Evolutionary conservation across 2,797 vertebrate species (phyloP), one percentile per base, ranked within the genome.

Genomic region (Epinephelus awoara): DNA sequence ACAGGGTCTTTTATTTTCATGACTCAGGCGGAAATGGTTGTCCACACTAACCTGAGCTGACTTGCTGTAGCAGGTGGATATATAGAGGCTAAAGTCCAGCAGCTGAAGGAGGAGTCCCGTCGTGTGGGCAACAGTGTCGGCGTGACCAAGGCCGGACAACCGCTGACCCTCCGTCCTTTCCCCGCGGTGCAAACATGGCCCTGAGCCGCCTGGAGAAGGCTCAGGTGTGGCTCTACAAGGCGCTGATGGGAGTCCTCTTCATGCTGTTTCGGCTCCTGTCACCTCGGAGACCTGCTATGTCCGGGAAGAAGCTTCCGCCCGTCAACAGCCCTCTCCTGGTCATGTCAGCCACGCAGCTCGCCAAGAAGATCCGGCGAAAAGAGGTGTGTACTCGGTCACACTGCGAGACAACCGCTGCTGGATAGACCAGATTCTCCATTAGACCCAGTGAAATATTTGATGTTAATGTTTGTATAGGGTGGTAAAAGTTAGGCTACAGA

Each of bases 301-400:
- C 82, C 12, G 52, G n/a, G 10, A 85, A 58, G 52, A 92, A 67
- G 90, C 82, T 95, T 1, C 86, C 92, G 4, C 77, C 92, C 1
- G 80, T 92, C 72, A 54, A 7, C n/a, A 70, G 93, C 67, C 89
- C 91, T 14, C 89, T 96, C 74, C 92, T 96, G 64, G 52, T 82
- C 0, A 1, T 85, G 34, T 89, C 95, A 0, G 96, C 94, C 23
- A 88, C 80, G 76, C 91, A 93, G 83, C 92, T 96, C 27, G 95
- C 95, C 1, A 80, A 72, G 66, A 95, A 87, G 89, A 96, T 96
- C 83, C 94, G 95, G 27, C 76, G 92, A 3, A 94, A 87, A 89
- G 93, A 96, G 95, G 96, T 96, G 79, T 15, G 85, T 79, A 3
- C 2, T 25, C 52, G 67, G 54, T 1, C 14, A 19, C 2, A 14